A percentile compares a stretch with the other conserved stretches of the same genome.
phyloP scores from a whole-genome alignment of 2,797 vertebrate species.

The Acipenser transmontanus region DNA sequence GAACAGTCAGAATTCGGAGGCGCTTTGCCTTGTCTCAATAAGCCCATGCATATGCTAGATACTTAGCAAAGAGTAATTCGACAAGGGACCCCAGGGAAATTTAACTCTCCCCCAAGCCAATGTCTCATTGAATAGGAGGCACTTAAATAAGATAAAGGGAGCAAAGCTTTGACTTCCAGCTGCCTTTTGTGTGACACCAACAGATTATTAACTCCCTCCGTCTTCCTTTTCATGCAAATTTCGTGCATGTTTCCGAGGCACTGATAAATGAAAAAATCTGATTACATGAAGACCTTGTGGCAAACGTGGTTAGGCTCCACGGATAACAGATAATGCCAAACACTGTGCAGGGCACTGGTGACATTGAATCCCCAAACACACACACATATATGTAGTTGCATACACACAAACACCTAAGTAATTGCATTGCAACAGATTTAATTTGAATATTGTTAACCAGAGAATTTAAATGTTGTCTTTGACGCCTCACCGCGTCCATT shows the following conservation, averaged over 20 bases:
- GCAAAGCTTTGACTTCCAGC: background rate
- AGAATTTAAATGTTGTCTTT: background rate
- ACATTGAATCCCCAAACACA: background rate
- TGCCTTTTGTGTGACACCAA: background rate
- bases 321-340: slow-evolving; percentile 13
- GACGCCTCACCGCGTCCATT: background rate
- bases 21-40: too few species aligned
- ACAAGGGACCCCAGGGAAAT: too few species aligned
- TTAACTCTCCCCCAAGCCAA: background rate
- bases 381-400: background rate
- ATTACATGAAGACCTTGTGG: slow-evolving; percentile 2
- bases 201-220: background rate
- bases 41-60: too few species aligned
- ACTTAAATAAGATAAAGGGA: background rate
- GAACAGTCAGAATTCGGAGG: too few species aligned
- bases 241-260: background rate
- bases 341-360: background rate
- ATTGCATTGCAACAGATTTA: background rate
- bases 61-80: too few species aligned
- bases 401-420: background rate
- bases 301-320: slow-evolving; percentile 4
- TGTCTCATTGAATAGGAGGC: background rate
- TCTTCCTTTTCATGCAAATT: background rate
- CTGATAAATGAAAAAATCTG: slow-evolving; percentile 11
- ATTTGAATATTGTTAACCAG: slow-evolving; percentile 1